These are phyloP conservation scores for Micropoecilia bifurca DNA, from an alignment of 2,797 vertebrate genomes.

Conservation along the genomic window DNA sequence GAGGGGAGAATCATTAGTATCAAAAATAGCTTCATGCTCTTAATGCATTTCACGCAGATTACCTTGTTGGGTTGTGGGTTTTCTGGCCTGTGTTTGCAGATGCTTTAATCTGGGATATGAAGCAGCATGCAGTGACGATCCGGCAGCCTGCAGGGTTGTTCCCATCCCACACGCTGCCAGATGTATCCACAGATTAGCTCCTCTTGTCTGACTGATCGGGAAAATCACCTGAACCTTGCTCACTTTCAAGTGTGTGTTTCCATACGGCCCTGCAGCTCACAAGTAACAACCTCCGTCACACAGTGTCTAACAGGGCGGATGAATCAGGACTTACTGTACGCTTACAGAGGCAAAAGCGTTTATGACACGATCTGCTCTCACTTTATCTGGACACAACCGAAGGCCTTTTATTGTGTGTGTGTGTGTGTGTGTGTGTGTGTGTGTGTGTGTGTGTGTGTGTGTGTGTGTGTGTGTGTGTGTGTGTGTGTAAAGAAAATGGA, in stretches of 20 bases:
- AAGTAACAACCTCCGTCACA: slow-evolving; percentile 10
- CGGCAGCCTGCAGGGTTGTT: slow-evolving; percentile 19
- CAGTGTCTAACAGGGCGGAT: not conserved
- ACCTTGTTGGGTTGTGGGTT: not conserved
- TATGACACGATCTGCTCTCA: not conserved
- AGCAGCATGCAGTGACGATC: slow-evolving; percentile 8
- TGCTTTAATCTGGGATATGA: slow-evolving; percentile 36
- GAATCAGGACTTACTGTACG: slow-evolving; percentile 11
- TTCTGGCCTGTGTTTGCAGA: slow-evolving; percentile 1
- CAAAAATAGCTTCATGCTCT: slow-evolving; percentile 2
- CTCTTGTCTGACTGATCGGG: slow-evolving; percentile 33
- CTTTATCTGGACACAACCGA: not conserved
- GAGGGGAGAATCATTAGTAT: slow-evolving; percentile 9
- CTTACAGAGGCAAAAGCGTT: not conserved
- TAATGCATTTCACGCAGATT: slow-evolving; percentile 1
- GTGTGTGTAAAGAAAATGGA: not conserved
- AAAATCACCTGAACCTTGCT: slow-evolving; percentile 22
- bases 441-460: no score
- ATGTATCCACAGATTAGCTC: slow-evolving; percentile 27
- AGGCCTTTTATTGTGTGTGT: no score
- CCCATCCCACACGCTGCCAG: slow-evolving; percentile 23
- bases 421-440: no score
- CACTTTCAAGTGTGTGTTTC: not conserved
- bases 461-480: no score
- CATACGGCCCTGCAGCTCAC: not conserved